Base-by-base conservation (phyloP, 1,140 invertebrate genomes). In the Camponotus floridanus region DNA sequence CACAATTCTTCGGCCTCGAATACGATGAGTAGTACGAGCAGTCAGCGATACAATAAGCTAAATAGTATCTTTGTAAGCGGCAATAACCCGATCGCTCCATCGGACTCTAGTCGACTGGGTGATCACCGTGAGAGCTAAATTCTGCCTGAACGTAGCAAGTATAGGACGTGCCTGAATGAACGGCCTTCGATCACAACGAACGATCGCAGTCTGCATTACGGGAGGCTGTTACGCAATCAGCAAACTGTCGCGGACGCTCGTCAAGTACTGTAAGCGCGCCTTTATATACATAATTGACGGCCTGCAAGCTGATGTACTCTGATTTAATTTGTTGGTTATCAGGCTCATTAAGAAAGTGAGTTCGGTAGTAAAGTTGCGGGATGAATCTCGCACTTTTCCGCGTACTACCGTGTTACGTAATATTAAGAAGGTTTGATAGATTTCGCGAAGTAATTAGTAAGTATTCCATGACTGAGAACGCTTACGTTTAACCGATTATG, bases 11-110 rank as follows among this genome's bases (percentile, higher is more conserved):
- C 94, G 42, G 91, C 92, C 7, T 94, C 94, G 36, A 95, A 95
- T 65, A 95, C 95, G 4, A 94, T 95, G 92, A 94, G 93, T 80
- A 95, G 94, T 85, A 94, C 95, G 4, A 92, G 93, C 48, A 95
- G 94, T 85, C 95, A 95, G 79, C 92, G 94, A 89, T 95, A 95
- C 89, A 95, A 94, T 83, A 95, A 95, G 80, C 90, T 95, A 76
- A 95, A 94, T 85, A 94, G 93, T 74, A 87, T 95, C 26, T 94
- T 95, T 48, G 85, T 93, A 68, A 90, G 90, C 6, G 90, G 90
- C 15, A 93, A 92, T 74, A 94, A 93, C 78, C 89, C 91, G n/a
- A 94, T 90, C 59, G 78, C 86, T 31, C 68, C 92, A 13, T 88
- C 92, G 21, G 95, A 95, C 74, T 91, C 92, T 48, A 93, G 88